A percentile compares a stretch with the other conserved stretches of the same genome.
phyloP scores from a whole-genome alignment of 2,888 invertebrate species.

The Atethmia centrago region DNA sequence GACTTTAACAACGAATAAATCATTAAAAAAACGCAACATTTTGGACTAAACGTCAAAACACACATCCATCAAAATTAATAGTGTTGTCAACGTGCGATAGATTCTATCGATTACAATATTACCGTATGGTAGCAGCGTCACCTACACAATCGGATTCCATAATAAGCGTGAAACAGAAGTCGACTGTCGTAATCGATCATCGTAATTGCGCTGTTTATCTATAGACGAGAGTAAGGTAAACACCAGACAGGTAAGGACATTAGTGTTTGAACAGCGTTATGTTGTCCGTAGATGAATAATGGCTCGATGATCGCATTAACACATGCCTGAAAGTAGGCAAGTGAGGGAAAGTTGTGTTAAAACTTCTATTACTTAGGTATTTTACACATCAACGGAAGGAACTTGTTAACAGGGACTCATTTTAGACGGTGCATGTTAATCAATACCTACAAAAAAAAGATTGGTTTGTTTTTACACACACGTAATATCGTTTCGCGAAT shows the following conservation, averaged over 20 bases:
- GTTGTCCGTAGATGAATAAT: constrained; percentile 73
- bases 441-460: constrained; percentile 73
- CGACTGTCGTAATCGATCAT: constrained; percentile 85
- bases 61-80: constrained; percentile 81
- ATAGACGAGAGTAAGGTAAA: constrained; percentile 78
- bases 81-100: constrained; percentile 77
- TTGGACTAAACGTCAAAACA: constrained; percentile 50
- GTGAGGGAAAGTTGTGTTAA: constrained; percentile 72
- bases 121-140: constrained; percentile 64
- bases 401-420: constrained; percentile 72
- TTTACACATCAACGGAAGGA: constrained; percentile 71
- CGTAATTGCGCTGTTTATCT: constrained; percentile 78
- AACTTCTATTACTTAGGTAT: constrained; percentile 66
- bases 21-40: constrained; percentile 28
- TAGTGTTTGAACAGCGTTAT: constrained; percentile 77
- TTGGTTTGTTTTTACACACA: constrained; percentile 72
- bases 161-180: constrained; percentile 80
- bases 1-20: constrained; percentile 22
- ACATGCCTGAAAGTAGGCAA: constrained; percentile 53
- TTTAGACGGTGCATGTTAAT: constrained; percentile 83
- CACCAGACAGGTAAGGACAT: constrained; percentile 81
- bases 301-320: constrained; percentile 68
- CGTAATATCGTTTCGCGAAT: constrained; percentile 77
- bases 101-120: constrained; percentile 81
- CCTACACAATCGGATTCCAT: constrained; percentile 75